phyloP scores from a whole-genome alignment of 2,888 invertebrate genomes.

The Embidobia sp. region DNA sequence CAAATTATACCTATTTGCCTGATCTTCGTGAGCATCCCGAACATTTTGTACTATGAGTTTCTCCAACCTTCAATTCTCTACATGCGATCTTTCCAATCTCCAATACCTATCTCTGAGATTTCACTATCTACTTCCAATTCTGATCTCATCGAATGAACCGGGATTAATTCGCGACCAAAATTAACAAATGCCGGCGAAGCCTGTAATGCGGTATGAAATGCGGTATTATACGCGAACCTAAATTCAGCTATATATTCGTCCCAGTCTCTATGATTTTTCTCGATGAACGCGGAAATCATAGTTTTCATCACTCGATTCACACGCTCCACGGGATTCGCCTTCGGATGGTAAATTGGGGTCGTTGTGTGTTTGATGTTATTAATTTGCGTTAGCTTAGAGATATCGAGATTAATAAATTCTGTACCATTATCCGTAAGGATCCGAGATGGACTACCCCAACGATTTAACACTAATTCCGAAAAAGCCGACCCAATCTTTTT shows the following conservation, averaged over 20 bases:
- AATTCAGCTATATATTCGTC: neutral
- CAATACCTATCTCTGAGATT: no score
- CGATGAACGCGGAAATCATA: neutral
- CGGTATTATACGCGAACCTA: neutral
- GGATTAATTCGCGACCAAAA: neutral
- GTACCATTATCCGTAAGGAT: conserved; percentile 18
- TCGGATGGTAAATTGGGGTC: neutral
- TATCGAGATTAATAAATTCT: conserved; percentile 1
- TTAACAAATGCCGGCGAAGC: neutral
- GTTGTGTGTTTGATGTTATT: neutral
- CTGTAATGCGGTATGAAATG: neutral
- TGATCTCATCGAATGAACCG: no score
- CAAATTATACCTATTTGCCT: no score
- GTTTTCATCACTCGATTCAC: neutral
- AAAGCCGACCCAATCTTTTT: neutral
- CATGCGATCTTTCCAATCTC: no score
- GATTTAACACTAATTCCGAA: neutral
- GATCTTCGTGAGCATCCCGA: no score
- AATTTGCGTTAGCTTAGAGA: neutral
- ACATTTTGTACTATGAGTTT: no score
- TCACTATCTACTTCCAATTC: no score
- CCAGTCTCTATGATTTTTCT: neutral
- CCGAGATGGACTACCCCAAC: neutral
- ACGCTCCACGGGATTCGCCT: conserved; percentile 3
- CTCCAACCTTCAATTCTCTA: no score